Evolutionary conservation across 2,113 vertebrate species (phyloP).

Genomic region (Sclerurus mexicanus): DNA sequence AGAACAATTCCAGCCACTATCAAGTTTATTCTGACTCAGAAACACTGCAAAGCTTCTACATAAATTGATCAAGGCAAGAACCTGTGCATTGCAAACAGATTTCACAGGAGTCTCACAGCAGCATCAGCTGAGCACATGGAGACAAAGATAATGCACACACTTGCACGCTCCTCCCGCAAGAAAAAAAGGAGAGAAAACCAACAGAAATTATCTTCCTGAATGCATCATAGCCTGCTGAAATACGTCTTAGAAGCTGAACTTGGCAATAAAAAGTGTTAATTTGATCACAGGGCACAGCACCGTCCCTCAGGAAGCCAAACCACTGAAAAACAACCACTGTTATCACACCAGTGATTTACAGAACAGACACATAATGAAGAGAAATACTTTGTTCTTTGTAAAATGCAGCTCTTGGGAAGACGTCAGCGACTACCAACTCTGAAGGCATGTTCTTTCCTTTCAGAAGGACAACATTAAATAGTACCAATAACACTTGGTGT

Average conservation of each 20-base stretch:
- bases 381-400: not conserved
- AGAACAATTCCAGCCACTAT: not conserved
- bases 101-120: not conserved
- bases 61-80: not conserved
- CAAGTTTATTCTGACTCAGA: not conserved
- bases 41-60: not conserved
- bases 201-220: not conserved
- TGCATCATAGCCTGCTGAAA: not conserved
- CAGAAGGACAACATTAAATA: not conserved
- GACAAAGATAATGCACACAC: accelerated
- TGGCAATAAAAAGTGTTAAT: conserved; percentile 15
- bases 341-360: not conserved
- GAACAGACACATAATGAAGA: not conserved
- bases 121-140: not conserved
- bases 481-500: not conserved
- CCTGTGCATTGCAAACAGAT: not conserved
- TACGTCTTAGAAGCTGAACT: not conserved
- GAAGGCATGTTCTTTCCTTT: not conserved
- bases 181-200: not conserved
- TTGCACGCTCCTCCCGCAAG: accelerated
- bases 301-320: not conserved
- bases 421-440: not conserved
- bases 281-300: not conserved
- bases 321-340: not conserved
- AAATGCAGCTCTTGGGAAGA: not conserved